These are phyloP conservation scores for Siphlonurus alternatus DNA, from an alignment of 2,888 invertebrate genomes.

Conservation along the genomic window DNA sequence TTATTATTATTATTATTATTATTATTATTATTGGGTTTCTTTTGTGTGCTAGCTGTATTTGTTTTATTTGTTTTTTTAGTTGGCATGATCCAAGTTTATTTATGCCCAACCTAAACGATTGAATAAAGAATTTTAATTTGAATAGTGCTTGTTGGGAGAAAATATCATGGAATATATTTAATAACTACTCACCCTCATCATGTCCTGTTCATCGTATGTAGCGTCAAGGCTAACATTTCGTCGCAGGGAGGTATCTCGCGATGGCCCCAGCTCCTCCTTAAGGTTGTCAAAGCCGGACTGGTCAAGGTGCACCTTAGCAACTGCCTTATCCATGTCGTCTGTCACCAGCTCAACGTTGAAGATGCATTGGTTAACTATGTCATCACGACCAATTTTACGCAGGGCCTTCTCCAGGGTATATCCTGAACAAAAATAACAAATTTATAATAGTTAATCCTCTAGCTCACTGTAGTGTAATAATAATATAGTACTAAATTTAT, in stretches of 20 bases:
- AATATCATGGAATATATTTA: constrained; percentile 17
- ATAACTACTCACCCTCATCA: constrained; percentile 47
- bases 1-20: not conserved
- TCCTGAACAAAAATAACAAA: constrained; percentile 30
- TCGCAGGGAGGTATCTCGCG: constrained; percentile 53
- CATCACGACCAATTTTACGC: constrained; percentile 72
- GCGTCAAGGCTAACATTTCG: constrained; percentile 40
- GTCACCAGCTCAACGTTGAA: constrained; percentile 61
- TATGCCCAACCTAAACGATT: not conserved
- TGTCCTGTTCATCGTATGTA: constrained; percentile 42
- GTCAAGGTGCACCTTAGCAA: constrained; percentile 42
- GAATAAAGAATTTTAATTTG: no score
- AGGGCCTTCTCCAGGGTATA: constrained; percentile 69
- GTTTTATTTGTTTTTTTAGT: not conserved
- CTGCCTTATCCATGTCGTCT: constrained; percentile 51
- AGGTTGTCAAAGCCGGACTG: constrained; percentile 45
- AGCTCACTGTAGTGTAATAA: not conserved
- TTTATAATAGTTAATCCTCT: not conserved
- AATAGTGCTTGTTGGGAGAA: not conserved
- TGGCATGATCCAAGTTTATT: no score
- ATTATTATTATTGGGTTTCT: not conserved
- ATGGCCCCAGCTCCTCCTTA: constrained; percentile 43
- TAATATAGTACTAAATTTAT: no score
- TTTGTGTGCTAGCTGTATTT: not conserved
- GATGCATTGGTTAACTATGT: constrained; percentile 76